These are phyloP conservation scores for human (Homo sapiens) DNA, from an alignment of 2,113 vertebrate genomes.

Conservation along the genomic window DNA sequence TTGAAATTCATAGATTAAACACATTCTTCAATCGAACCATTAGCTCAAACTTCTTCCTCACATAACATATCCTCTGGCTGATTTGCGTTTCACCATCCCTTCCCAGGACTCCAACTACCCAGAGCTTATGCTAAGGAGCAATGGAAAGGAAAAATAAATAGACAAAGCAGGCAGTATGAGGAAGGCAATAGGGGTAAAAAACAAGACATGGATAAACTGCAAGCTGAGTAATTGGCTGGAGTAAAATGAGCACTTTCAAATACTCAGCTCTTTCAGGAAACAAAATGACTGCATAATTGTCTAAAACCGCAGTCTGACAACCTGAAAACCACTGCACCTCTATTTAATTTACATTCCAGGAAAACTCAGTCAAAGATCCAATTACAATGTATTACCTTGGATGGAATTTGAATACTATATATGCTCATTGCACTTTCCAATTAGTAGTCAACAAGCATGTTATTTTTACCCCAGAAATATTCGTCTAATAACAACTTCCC, in stretches of 20 bases:
- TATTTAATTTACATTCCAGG: slow-evolving; percentile 44
- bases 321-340: slow-evolving; percentile 15
- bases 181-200: not conserved
- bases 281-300: slow-evolving; percentile 35
- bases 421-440: not conserved
- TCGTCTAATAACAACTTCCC: slow-evolving; percentile 22
- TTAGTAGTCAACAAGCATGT: slow-evolving; percentile 8
- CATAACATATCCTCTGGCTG: slow-evolving; percentile 1
- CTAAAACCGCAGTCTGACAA: not conserved
- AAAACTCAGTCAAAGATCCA: not conserved
- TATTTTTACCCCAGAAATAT: slow-evolving; percentile 55
- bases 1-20: slow-evolving; percentile 40
- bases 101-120: not conserved
- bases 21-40: not conserved
- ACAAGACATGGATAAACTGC: slow-evolving; percentile 14
- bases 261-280: slow-evolving; percentile 49
- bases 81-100: slow-evolving; percentile 45
- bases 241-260: slow-evolving; percentile 48
- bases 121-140: not conserved
- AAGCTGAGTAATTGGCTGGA: slow-evolving; percentile 38
- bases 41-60: slow-evolving; percentile 24
- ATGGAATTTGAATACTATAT: slow-evolving; percentile 34
- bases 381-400: slow-evolving; percentile 40
- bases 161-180: slow-evolving; percentile 25
- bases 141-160: not conserved